These are phyloP conservation scores for Rhabdomys pumilio DNA, from an alignment of 2,797 vertebrate genomes.

Conservation along the genomic window DNA sequence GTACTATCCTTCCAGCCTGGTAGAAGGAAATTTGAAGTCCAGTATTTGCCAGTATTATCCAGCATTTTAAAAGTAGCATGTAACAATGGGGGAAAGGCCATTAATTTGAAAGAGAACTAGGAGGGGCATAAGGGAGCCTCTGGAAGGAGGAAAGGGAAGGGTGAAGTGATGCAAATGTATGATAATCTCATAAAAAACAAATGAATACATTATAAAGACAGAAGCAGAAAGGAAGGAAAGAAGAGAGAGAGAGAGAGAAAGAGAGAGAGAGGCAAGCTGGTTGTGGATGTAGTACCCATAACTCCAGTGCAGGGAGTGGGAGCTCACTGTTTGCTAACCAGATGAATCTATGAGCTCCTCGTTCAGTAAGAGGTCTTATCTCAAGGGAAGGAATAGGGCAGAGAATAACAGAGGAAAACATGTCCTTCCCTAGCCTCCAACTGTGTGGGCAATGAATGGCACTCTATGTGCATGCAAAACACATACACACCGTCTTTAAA, in stretches of 20 bases:
- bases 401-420: not conserved
- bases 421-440: not conserved
- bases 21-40: not conserved
- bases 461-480: not conserved
- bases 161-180: not conserved
- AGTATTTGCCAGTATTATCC: not conserved
- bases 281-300: not conserved
- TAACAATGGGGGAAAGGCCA: not conserved
- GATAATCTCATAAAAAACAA: not conserved
- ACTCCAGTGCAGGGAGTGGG: not conserved
- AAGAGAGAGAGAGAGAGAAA: no score
- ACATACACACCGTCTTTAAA: not conserved
- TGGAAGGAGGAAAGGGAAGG: not conserved
- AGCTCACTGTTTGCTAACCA: not conserved
- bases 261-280: not conserved
- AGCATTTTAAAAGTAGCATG: not conserved
- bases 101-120: not conserved
- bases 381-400: not conserved
- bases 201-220: not conserved
- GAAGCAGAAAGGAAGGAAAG: no score
- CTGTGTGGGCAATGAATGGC: not conserved
- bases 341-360: not conserved
- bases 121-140: not conserved
- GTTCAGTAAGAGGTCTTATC: not conserved
- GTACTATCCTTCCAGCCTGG: not conserved